These are phyloP conservation scores for Anticlea derivata DNA, from an alignment of 2,888 invertebrate species.

Conservation along the genomic window DNA sequence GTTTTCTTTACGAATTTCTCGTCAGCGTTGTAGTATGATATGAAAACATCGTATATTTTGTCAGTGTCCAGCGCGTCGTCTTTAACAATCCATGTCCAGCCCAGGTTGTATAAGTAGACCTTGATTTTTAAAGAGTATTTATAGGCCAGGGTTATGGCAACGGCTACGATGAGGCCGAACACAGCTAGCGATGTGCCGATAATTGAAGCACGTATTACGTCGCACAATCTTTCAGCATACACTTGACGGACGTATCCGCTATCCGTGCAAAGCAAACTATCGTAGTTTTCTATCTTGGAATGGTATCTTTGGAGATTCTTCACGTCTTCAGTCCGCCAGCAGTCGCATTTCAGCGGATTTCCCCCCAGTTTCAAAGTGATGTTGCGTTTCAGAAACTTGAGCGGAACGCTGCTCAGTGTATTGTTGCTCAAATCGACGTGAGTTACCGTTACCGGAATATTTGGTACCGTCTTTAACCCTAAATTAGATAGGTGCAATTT, in stretches of 20 bases:
- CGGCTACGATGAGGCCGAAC: slow-evolving; percentile 12
- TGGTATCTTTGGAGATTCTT: slow-evolving; percentile 5
- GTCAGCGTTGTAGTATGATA: slow-evolving; percentile 91
- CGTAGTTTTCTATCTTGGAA: not conserved
- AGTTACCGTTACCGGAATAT: slow-evolving; percentile 6
- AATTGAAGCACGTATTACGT: not conserved
- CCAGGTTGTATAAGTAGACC: slow-evolving; percentile 33
- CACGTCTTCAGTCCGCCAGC: slow-evolving; percentile 17
- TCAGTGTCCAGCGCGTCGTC: slow-evolving; percentile 38
- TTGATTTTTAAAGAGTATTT: slow-evolving; percentile 38
- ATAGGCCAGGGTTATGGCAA: slow-evolving; percentile 23
- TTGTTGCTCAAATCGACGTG: slow-evolving; percentile 28
- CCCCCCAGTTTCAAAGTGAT: slow-evolving; percentile 7
- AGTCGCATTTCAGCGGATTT: slow-evolving; percentile 33
- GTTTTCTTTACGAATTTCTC: slow-evolving; percentile 87
- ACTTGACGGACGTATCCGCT: not conserved
- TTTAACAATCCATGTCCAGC: slow-evolving; percentile 22
- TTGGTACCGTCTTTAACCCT: not conserved
- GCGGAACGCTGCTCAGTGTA: slow-evolving; percentile 6
- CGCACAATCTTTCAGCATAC: not conserved
- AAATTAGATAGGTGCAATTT: slow-evolving; percentile 9
- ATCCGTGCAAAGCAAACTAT: not conserved
- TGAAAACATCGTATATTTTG: slow-evolving; percentile 88
- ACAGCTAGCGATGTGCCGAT: slow-evolving; percentile 29
- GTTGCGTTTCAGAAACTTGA: slow-evolving; percentile 12